Percentiles rank a stretch among this genome's conserved stretches.
Evolutionary conservation across 2,797 vertebrate genomes (phyloP).

Genomic region (Anguilla marmorata): DNA sequence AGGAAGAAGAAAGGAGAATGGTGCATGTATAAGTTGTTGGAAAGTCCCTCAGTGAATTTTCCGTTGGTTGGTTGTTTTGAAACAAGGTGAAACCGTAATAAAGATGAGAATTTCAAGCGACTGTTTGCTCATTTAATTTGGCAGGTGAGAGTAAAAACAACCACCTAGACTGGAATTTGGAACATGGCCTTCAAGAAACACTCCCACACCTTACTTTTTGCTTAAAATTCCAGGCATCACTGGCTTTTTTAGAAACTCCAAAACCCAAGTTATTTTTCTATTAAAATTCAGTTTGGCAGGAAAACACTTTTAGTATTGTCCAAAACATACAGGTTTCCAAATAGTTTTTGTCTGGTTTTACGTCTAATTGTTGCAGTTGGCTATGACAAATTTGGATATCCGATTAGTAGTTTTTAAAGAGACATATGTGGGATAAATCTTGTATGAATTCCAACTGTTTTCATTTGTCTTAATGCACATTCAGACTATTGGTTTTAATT

Average conservation of each 20-base stretch:
- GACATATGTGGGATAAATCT: neutral
- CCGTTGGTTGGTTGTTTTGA: constrained; percentile 18
- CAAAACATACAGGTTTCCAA: neutral
- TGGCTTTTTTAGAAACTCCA: neutral
- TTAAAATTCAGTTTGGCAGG: neutral
- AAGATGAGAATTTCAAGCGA: constrained; percentile 6
- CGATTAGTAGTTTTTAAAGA: neutral
- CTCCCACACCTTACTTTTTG: neutral
- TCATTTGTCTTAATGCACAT: neutral
- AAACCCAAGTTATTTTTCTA: neutral
- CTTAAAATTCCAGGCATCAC: neutral
- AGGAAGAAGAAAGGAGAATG: constrained; percentile 47
- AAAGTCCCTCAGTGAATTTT: constrained; percentile 4
- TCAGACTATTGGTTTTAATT: neutral
- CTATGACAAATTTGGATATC: neutral
- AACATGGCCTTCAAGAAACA: neutral
- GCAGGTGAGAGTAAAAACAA: neutral
- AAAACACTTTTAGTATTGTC: neutral
- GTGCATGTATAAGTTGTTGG: neutral
- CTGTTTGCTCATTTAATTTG: constrained; percentile 1
- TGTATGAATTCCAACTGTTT: neutral
- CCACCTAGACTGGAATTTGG: neutral
- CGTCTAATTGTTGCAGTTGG: neutral
- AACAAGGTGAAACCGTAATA: constrained; percentile 25
- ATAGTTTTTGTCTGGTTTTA: neutral